Evolutionary conservation across 2,888 invertebrate genomes (phyloP), one percentile per base, ranked within the genome.

Genomic region (Pyrocoelia pectoralis): DNA sequence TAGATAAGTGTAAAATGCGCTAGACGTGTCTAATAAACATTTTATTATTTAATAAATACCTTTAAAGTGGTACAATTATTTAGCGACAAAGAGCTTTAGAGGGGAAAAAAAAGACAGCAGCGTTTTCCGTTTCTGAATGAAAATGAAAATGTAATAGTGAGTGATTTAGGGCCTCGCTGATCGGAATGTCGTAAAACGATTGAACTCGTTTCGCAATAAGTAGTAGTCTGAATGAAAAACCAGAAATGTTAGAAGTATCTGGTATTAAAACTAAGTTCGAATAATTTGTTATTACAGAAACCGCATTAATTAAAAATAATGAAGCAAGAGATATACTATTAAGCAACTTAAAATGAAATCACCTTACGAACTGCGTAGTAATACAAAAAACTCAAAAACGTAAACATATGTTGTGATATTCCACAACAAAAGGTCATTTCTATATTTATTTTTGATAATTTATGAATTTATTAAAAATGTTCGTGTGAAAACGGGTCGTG

Each of bases 1-100:
- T 50, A 43, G 50, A 63, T 63, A 63, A 54, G 50, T 62, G 51
- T 46, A 51, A 24, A 24, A 24, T 24, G 24, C 24, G 24, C 46
- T 54, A 29, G 13, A 48, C 10, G 18, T 17, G 19, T 12, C n/a
- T 17, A 48, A 12, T 48, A 15, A 17, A 48, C 18, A 19, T 19
- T 19, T 48, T 43, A 43, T 15, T 43, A 15, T 43, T 43, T 43
- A 15, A 15, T 43, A 43, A 33, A 33, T 33, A 33, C 33, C 8
- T 24, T 24, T 24, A 24, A 3, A 24, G 24, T 8, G n/a, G 24
- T 24, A 24, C 24, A 24, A 24, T 24, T 24, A 24, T 24, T 24
- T 24, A 3, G 24, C 24, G 24, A 24, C 24, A 24, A 24, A 24
- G 24, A 3, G 24, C 24, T n/a, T n/a, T n/a, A n/a, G n/a, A n/a